Base-by-base conservation (phyloP, 1,140 invertebrate genomes). In the Centruroides sculpturatus region DNA sequence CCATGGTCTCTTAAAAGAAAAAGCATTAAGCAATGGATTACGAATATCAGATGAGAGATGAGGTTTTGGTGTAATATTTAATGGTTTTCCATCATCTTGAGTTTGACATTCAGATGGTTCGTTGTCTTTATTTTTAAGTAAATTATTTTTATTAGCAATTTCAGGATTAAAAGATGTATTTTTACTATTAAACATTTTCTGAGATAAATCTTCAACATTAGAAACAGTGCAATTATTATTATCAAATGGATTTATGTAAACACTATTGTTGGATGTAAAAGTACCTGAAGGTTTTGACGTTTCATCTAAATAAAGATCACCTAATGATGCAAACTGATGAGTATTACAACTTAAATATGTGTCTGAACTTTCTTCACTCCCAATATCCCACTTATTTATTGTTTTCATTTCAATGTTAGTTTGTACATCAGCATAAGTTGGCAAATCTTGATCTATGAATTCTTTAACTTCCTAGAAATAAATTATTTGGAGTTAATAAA, bases 301-400 rank as follows among this genome's bases (percentile, higher is more conserved):
- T 47, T 68, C 66, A 50, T 72, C 64, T 13, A 51, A 57, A 34
- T 59, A 57, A 35, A 68, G 56, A 62, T 72, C 60, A 65, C 70
- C 77, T 70, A 82, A 78, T 2, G 88, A 92, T 73, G 86, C 82
- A 76, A 87, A 92, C 68, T 89, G 90, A 78, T 94, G 90, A 65
- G 92, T 95, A 78, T 90, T 85, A 79, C 92, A 97, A 75, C 89
- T 93, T 71, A 89, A 89, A 76, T 91, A 97, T 59, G 92, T 96
- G 76, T 95, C 92, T 41, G 85, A 88, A 68, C 85, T 89, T 59
- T 87, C 85, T 51, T 87, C 80, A 71, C 84, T 86, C 57, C 83
- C 84, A 61, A 85, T 74, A 58, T 87, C 85, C 63, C 63, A 64
- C n/a, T 61, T 61, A 55, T 61, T 64, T 35, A 72, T 67, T 54